phyloP scores from a whole-genome alignment of 2,797 vertebrate genomes.

The Phoxinus dragarum region DNA sequence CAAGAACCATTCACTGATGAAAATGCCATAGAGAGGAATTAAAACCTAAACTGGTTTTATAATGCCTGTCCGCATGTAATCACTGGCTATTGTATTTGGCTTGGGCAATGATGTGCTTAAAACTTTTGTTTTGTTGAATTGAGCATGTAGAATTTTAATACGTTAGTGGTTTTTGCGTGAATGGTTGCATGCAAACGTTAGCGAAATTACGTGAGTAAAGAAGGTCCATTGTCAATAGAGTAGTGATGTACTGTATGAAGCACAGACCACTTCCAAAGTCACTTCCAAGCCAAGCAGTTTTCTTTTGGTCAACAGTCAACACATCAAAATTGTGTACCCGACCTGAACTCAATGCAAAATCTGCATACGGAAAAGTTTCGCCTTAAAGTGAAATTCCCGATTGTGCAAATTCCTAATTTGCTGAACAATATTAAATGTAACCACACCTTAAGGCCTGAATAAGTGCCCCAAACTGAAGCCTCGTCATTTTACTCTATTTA shows the following conservation, averaged over 20 bases:
- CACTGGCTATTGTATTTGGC: neutral
- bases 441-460: neutral
- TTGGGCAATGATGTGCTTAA: neutral
- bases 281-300: neutral
- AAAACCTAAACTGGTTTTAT: neutral
- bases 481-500: neutral
- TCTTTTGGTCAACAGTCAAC: neutral
- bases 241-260: neutral
- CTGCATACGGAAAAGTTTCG: neutral
- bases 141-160: no score
- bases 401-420: neutral
- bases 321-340: neutral
- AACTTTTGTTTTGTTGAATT: neutral
- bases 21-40: neutral
- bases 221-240: neutral
- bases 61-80: neutral
- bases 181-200: neutral
- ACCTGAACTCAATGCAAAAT: neutral
- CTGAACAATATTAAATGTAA: neutral
- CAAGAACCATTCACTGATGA: neutral
- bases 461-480: neutral
- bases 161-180: neutral
- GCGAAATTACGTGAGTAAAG: neutral
- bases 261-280: neutral
- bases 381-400: neutral